A percentile compares a stretch with the other conserved stretches of the same genome.
Evolutionary conservation across 2,888 invertebrate species (phyloP).

Genomic region (Alentia gelatinosa): DNA sequence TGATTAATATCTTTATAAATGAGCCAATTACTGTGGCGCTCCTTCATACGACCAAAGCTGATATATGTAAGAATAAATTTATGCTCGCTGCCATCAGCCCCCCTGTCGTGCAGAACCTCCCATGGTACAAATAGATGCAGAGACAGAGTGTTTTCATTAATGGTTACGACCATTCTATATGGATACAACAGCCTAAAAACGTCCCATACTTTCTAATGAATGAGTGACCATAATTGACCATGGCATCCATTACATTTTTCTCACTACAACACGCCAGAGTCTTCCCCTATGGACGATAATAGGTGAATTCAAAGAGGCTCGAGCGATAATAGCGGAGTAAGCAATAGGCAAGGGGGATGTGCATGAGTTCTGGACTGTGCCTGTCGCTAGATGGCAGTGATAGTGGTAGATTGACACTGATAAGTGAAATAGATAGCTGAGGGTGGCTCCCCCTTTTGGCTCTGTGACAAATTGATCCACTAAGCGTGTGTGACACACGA

Average conservation of each 20-base stretch:
- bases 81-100: no score
- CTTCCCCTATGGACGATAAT: neutral
- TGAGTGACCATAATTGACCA: neutral
- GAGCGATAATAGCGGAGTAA: neutral
- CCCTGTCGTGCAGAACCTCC: no score
- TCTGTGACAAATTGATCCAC: neutral
- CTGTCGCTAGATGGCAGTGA: neutral
- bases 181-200: neutral
- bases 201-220: neutral
- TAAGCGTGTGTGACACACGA: neutral
- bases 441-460: neutral
- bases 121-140: no score
- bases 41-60: no score
- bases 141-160: neutral
- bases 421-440: conserved; percentile 14
- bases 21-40: no score
- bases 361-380: neutral
- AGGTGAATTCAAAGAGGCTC: neutral
- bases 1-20: no score
- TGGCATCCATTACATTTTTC: neutral
- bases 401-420: neutral
- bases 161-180: neutral
- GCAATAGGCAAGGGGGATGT: neutral
- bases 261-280: neutral
- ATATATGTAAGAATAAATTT: no score